A percentile compares a stretch with the other conserved stretches of the same genome.
Evolutionary conservation across 2,888 invertebrate genomes (phyloP).

Genomic region (Coelopa pilipes): DNA sequence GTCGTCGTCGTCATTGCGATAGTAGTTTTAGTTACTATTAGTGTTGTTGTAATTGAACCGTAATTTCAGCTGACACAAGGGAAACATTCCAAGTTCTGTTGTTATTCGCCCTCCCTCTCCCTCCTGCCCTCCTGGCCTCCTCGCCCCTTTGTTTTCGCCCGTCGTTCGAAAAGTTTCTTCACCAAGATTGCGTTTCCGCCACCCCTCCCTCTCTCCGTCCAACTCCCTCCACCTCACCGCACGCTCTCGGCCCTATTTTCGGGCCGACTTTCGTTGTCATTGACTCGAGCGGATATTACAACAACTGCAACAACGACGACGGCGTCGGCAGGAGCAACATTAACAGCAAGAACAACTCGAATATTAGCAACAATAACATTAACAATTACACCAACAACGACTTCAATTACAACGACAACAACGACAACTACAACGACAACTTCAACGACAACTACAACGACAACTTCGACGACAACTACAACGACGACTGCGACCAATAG

Average conservation of each 20-base stretch:
- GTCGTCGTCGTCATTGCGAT: too few species aligned
- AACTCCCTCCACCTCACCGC: too few species aligned
- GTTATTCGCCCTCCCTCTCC: neutral
- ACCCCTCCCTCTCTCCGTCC: neutral
- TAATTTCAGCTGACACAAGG: constrained; percentile 28
- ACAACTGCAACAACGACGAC: constrained; percentile 8
- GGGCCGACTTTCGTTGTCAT: constrained; percentile 16
- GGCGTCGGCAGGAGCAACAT: constrained; percentile 23
- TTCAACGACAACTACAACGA: constrained; percentile 5
- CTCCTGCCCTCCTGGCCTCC: neutral
- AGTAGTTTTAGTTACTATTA: constrained; percentile 21
- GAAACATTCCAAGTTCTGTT: constrained; percentile 13
- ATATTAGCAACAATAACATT: too few species aligned
- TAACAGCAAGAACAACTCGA: too few species aligned
- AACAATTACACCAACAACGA: too few species aligned
- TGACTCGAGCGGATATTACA: constrained; percentile 33
- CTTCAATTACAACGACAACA: constrained; percentile 21
- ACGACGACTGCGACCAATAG: too few species aligned
- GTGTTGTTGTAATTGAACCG: constrained; percentile 18
- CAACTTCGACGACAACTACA: neutral
- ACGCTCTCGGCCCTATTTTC: too few species aligned
- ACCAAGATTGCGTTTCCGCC: neutral
- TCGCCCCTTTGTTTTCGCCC: neutral
- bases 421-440: neutral
- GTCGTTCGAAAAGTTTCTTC: constrained; percentile 2